Base-by-base conservation (phyloP, 2,888 invertebrate genomes). In the Eupithecia exiguata region DNA sequence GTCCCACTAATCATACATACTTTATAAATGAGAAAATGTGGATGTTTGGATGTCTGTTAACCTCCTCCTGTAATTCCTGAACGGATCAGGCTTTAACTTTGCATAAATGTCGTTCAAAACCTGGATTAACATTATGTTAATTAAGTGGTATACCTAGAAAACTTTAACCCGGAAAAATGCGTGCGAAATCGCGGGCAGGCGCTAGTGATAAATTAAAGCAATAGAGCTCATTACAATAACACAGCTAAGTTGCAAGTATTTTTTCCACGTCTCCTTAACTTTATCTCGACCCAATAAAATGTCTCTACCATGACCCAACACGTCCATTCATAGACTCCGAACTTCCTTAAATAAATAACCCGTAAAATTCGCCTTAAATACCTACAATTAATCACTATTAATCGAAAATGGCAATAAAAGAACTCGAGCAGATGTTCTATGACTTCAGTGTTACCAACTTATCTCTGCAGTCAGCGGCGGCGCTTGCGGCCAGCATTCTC, bases 361-460 rank as follows among this genome's bases (percentile, higher is more conserved):
- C 72, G 63, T 76, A 62, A 66, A 77, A 77, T 76, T 71, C 58
- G 67, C 58, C 76, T 67, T 71, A 72, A 79, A 82, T 65, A 78
- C 66, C 65, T 65, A 79, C 82, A 73, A 83, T 82, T 82, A 74
- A 83, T 83, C 81, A 82, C 73, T 67, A 77, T 71, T 75, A 74
- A 77, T 69, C 43, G 68, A 72, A 72, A 70, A 71, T 71, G 73
- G 68, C 61, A 38, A 71, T 76, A 71, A 75, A 71, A 68, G 68
- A 49, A 66, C 63, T 70, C 63, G 1, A 46, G 84, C 88, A 87
- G 88, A 85, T 88, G 89, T 81, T 81, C 49, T 16, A 16, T 62
- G 35, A 35, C 35, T 35, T 9, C 18, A 35, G 35, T 62, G 18
- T 35, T 16, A 62, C 58, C 35, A 62, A 62, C 62, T 62, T 62